phyloP scores from a whole-genome alignment of 1,140 invertebrate genomes.

The Drosophila sucinea region DNA sequence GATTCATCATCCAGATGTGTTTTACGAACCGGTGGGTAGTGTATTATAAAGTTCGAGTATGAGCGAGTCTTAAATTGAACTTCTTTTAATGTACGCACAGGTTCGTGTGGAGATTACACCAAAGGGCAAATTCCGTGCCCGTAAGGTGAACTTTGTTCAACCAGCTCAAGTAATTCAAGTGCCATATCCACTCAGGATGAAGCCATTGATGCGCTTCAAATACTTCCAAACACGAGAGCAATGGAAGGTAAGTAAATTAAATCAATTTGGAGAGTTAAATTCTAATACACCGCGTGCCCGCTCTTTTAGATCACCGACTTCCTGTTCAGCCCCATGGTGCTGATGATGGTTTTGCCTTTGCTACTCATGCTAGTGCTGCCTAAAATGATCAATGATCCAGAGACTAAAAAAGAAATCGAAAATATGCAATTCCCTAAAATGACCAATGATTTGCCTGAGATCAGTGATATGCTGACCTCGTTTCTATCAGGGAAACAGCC shows the following conservation, averaged over 20 bases:
- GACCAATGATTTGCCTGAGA: slow-evolving; percentile 93
- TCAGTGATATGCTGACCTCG: slow-evolving; percentile 94
- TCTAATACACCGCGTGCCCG: neutral
- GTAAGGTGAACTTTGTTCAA: slow-evolving; percentile 97
- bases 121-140: slow-evolving; percentile 97
- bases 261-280: neutral
- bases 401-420: slow-evolving; percentile 97
- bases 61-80: neutral
- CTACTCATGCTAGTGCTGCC: slow-evolving; percentile 96
- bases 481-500: slow-evolving; percentile 87
- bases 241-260: slow-evolving; percentile 87
- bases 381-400: slow-evolving; percentile 98
- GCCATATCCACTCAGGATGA: slow-evolving; percentile 95
- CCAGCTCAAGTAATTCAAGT: slow-evolving; percentile 94
- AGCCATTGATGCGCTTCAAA: slow-evolving; percentile 90
- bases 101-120: slow-evolving; percentile 96
- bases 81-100: slow-evolving; percentile 2
- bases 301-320: slow-evolving; percentile 91
- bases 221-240: slow-evolving; percentile 98
- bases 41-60: neutral
- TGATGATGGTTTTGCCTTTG: slow-evolving; percentile 98
- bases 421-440: slow-evolving; percentile 88
- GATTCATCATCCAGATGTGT: slow-evolving; percentile 94
- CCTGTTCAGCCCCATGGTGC: slow-evolving; percentile 97
- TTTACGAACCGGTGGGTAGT: slow-evolving; percentile 91